Percentiles rank a stretch among this genome's conserved stretches.
phyloP scores from a whole-genome alignment of 2,797 vertebrate species.

The Clamator glandarius region DNA sequence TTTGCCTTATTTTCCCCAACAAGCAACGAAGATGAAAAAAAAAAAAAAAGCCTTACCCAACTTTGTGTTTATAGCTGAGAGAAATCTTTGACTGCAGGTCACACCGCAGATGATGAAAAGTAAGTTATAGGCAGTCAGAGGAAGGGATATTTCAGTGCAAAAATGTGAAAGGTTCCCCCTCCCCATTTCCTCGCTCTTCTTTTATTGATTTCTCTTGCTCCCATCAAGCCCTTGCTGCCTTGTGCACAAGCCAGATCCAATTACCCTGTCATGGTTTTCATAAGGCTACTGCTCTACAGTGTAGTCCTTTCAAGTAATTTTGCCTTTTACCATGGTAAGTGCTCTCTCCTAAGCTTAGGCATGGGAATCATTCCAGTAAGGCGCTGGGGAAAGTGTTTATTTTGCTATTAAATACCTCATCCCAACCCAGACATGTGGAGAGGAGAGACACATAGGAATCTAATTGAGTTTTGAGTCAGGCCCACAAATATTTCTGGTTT shows the following conservation, averaged over 20 bases:
- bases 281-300: constrained; percentile 1
- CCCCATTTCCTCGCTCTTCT: constrained; percentile 36
- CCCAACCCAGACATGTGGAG: background rate
- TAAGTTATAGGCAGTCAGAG: constrained; percentile 40
- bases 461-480: background rate
- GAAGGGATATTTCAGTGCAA: constrained; percentile 37
- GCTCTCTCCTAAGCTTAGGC: background rate
- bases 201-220: constrained; percentile 62
- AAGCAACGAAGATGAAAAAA: background rate
- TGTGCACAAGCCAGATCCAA: constrained; percentile 41
- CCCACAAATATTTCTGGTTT: background rate
- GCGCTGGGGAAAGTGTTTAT: background rate
- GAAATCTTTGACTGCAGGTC: constrained; percentile 10
- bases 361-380: background rate
- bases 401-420: background rate
- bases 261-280: constrained; percentile 36
- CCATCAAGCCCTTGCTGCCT: constrained; percentile 17
- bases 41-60: background rate
- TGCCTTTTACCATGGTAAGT: background rate
- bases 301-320: constrained; percentile 6
- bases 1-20: constrained; percentile 20
- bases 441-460: background rate
- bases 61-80: background rate
- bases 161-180: background rate
- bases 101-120: constrained; percentile 44